Conservation (phyloP, 1,140 invertebrate genomes). For the Scaptomyza pallida region DNA sequence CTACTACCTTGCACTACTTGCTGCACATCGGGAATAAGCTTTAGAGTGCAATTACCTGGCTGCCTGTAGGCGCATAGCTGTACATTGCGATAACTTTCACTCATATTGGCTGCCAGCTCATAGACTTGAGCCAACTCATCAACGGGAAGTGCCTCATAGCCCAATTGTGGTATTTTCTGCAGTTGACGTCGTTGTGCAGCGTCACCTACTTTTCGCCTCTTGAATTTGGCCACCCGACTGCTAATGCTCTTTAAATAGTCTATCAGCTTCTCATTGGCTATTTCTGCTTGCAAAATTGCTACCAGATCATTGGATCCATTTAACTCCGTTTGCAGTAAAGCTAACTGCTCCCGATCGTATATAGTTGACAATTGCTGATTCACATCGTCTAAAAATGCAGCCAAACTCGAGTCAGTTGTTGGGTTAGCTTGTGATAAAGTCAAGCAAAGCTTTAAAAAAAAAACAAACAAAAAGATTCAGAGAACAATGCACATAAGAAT, state of each 20-base stretch:
- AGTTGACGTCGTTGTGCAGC: constrained; percentile 53
- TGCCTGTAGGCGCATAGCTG: constrained; percentile 63
- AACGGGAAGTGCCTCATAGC: constrained; percentile 49
- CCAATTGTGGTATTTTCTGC: constrained; percentile 45
- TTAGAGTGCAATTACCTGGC: constrained; percentile 58
- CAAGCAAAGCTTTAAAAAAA: neutral
- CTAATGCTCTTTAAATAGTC: constrained; percentile 44
- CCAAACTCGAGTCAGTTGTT: constrained; percentile 21
- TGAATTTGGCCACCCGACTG: constrained; percentile 48
- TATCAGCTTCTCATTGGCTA: constrained; percentile 57
- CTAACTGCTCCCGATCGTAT: constrained; percentile 65
- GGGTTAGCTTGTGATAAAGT: neutral
- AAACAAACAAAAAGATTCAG: too few relatives aligned
- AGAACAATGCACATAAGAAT: too few relatives aligned
- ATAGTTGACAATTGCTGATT: constrained; percentile 58
- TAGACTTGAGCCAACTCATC: constrained; percentile 49
- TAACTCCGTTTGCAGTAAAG: constrained; percentile 61
- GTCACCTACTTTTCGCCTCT: constrained; percentile 45
- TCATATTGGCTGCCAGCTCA: constrained; percentile 60
- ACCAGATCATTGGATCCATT: constrained; percentile 55
- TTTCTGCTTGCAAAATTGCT: constrained; percentile 54
- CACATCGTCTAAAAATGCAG: constrained; percentile 50
- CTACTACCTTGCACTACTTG: constrained; percentile 52
- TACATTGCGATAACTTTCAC: constrained; percentile 61
- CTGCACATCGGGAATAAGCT: constrained; percentile 70